Percentiles rank a stretch among this genome's conserved stretches.
phyloP scores from a whole-genome alignment of 2,113 vertebrate species.

The Typhlomys cinereus region DNA sequence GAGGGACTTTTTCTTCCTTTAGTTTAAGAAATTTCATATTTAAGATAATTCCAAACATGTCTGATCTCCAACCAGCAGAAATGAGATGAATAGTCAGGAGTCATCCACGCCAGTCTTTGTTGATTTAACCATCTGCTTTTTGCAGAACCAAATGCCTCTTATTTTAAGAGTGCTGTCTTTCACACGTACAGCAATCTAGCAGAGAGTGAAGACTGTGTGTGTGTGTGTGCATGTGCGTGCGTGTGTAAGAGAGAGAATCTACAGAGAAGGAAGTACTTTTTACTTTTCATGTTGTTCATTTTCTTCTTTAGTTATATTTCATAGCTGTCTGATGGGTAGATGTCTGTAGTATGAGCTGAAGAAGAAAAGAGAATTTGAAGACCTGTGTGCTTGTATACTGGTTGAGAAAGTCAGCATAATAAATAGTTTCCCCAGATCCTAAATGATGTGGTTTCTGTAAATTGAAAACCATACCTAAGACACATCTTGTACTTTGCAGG shows the following conservation, averaged over 20 bases:
- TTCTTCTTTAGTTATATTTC: neutral
- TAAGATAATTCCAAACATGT: neutral
- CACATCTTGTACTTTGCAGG: neutral
- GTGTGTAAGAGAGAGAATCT: too few species aligned
- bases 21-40: neutral
- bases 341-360: neutral
- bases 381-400: neutral
- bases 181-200: neutral
- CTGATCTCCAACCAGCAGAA: neutral
- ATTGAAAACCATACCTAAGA: neutral
- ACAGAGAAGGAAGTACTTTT: neutral
- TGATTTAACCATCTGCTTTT: neutral
- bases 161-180: slow-evolving; percentile 7
- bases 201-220: neutral
- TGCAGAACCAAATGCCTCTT: neutral
- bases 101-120: neutral
- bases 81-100: neutral
- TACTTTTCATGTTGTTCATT: neutral
- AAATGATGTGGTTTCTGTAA: neutral
- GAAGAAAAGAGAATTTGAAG: neutral
- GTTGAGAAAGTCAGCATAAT: neutral
- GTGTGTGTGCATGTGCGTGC: too few species aligned
- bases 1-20: neutral
- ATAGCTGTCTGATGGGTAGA: neutral
- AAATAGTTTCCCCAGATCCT: neutral